Evolutionary conservation across 2,888 invertebrate species (phyloP).

Genomic region (Copidosoma aretas): DNA sequence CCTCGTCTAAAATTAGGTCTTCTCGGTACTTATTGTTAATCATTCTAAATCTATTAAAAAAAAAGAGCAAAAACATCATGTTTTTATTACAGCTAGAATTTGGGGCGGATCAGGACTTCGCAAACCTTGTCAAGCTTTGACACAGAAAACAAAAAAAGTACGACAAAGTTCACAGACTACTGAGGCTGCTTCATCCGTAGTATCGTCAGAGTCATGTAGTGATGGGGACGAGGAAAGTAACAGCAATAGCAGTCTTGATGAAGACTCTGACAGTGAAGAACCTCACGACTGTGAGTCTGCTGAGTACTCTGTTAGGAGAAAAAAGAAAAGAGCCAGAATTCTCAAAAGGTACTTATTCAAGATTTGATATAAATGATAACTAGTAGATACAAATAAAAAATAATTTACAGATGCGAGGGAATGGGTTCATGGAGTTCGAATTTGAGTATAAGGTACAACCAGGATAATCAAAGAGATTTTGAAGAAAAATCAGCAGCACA

Average conservation of each 20-base stretch:
- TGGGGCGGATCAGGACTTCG: slow-evolving; percentile 55
- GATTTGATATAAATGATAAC: neutral
- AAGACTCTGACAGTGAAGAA: slow-evolving; percentile 58
- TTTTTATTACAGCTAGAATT: slow-evolving; percentile 52
- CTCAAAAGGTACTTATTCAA: slow-evolving; percentile 46
- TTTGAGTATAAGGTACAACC: slow-evolving; percentile 82
- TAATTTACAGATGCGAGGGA: slow-evolving; percentile 57
- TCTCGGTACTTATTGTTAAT: slow-evolving; percentile 62
- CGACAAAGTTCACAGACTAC: slow-evolving; percentile 51
- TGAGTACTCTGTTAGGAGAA: slow-evolving; percentile 27
- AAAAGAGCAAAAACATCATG: too few relatives aligned
- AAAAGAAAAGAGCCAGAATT: slow-evolving; percentile 26
- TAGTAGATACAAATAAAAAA: neutral
- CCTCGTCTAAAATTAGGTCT: slow-evolving; percentile 70
- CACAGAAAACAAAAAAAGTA: slow-evolving; percentile 50
- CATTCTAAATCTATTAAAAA: neutral
- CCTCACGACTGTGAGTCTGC: slow-evolving; percentile 47
- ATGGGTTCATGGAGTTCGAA: slow-evolving; percentile 78
- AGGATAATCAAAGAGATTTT: slow-evolving; percentile 84
- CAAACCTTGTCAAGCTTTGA: slow-evolving; percentile 48
- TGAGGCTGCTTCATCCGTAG: slow-evolving; percentile 48
- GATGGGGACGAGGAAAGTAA: slow-evolving; percentile 53
- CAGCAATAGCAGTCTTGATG: slow-evolving; percentile 54
- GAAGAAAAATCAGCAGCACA: slow-evolving; percentile 79
- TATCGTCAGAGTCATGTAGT: slow-evolving; percentile 53